phyloP scores from a whole-genome alignment of 2,113 vertebrate species.

The Gadus chalcogrammus region DNA sequence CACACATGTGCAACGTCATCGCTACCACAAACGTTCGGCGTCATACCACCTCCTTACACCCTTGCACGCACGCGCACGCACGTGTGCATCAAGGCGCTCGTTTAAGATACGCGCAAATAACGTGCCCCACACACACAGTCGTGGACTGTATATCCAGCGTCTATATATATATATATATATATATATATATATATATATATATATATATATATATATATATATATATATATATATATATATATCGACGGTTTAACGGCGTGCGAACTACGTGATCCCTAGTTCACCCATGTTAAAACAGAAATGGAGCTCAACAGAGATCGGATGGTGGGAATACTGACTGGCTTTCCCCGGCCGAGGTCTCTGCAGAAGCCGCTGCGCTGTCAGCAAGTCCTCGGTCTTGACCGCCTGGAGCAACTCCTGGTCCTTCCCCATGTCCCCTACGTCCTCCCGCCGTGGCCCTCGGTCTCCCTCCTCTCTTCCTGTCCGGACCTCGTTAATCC shows the following conservation, averaged over 20 bases:
- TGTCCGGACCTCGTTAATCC: conserved; percentile 53
- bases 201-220: conserved; percentile 11
- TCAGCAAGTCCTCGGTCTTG: conserved; percentile 91
- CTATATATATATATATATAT: not conserved
- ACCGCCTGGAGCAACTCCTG: conserved; percentile 96
- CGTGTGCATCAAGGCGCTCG: not conserved
- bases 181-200: conserved; percentile 12
- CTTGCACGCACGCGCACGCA: conserved; percentile 31
- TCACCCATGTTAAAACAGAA: not conserved
- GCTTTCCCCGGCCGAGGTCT: conserved; percentile 93
- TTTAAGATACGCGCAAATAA: conserved; percentile 1
- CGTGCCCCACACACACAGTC: conserved; percentile 22
- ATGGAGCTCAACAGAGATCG: conserved; percentile 25
- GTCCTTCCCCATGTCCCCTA: conserved; percentile 91
- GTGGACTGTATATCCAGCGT: conserved; percentile 24
- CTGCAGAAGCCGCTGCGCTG: conserved; percentile 92
- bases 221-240: conserved; percentile 14
- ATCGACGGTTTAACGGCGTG: conserved; percentile 13
- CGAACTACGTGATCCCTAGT: too few relatives aligned
- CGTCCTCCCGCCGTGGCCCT: conserved; percentile 50
- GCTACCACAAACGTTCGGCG: conserved; percentile 49
- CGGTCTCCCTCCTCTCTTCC: conserved; percentile 6
- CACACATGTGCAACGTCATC: conserved; percentile 63
- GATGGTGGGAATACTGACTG: conserved; percentile 77
- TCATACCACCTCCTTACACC: conserved; percentile 36